A percentile compares a stretch with the other conserved stretches of the same genome.
Evolutionary conservation across 2,888 invertebrate genomes (phyloP).

Genomic region (Conistra vaccinii): DNA sequence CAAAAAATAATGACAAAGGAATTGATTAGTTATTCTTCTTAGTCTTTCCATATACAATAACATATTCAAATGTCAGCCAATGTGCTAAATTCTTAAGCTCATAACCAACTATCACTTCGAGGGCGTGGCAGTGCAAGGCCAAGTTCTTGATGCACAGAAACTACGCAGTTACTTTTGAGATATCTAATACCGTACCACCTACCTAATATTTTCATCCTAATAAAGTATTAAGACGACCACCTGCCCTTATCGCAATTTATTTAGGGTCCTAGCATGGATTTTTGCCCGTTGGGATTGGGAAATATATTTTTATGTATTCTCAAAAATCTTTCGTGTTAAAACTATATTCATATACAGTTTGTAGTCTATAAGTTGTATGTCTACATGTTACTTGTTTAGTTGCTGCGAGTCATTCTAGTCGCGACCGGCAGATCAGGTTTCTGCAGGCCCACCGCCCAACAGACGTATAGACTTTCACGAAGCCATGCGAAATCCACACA

Average conservation of each 20-base stretch:
- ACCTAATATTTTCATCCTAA: background rate
- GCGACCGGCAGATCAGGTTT: constrained; percentile 69
- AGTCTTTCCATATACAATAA: background rate
- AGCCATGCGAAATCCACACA: constrained; percentile 69
- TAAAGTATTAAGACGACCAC: background rate
- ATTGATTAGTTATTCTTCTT: constrained; percentile 11
- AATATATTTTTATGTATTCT: background rate
- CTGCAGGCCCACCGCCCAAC: constrained; percentile 59
- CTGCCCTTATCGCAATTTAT: background rate
- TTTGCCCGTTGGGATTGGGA: background rate
- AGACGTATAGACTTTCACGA: constrained; percentile 77
- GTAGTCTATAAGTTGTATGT: constrained; percentile 34
- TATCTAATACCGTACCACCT: background rate
- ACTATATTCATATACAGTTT: background rate
- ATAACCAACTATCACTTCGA: constrained; percentile 25
- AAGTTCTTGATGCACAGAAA: constrained; percentile 25
- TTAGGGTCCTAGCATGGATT: background rate
- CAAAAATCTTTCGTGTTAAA: background rate
- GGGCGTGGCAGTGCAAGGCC: constrained; percentile 25
- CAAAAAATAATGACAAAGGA: background rate
- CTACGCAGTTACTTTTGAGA: background rate
- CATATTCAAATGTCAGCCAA: constrained; percentile 10
- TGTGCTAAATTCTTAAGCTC: constrained; percentile 12
- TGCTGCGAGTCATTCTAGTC: constrained; percentile 69
- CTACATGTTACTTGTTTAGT: constrained; percentile 62